phyloP scores from a whole-genome alignment of 2,113 vertebrate species.

The Rhabdornis inornatus region DNA sequence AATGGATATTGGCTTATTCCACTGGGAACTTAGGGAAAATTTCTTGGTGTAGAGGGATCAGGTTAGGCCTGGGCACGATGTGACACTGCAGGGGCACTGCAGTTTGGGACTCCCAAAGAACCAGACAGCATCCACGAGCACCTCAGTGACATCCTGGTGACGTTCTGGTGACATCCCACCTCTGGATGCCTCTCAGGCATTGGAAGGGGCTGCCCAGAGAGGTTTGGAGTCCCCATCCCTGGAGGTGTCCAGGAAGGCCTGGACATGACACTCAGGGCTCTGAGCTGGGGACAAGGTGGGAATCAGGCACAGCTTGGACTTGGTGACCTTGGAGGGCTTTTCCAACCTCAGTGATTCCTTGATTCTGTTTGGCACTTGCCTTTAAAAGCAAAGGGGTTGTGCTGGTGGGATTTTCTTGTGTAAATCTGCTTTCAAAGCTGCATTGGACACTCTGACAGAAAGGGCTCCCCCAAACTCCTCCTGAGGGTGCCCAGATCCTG shows the following conservation, averaged over 20 bases:
- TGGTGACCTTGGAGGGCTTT: fast-evolving
- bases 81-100: not conserved
- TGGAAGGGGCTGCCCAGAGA: not conserved
- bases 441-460: not conserved
- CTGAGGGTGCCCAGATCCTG: not conserved
- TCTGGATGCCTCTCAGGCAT: not conserved
- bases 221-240: not conserved
- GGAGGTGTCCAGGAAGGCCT: not conserved
- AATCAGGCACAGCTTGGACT: not conserved
- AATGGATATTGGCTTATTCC: not conserved
- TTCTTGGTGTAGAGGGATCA: fast-evolving
- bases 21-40: not conserved
- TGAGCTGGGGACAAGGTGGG: not conserved
- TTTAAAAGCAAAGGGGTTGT: not conserved
- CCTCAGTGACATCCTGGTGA: not conserved
- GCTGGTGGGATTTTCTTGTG: not conserved
- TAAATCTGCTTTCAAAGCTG: not conserved
- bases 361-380: not conserved
- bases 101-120: not conserved
- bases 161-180: not conserved
- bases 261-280: not conserved
- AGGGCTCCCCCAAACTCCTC: not conserved
- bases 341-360: fast-evolving
- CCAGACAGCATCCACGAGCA: fast-evolving
- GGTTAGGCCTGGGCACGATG: fast-evolving